Evolutionary conservation across 2,797 vertebrate species (phyloP).

Genomic region (Peromyscus attwateri): DNA sequence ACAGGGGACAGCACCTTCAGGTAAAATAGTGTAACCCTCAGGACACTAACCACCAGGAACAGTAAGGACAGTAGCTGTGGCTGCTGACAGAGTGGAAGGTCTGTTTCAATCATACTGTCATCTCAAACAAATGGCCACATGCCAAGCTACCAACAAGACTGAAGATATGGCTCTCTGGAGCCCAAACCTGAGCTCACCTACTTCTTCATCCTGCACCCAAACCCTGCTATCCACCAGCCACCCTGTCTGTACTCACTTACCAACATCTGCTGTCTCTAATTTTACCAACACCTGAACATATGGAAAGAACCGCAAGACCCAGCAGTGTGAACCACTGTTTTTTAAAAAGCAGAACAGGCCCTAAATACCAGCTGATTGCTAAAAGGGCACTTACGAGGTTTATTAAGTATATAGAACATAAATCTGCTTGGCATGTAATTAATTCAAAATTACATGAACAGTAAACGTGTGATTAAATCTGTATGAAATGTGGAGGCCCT

Average conservation of each 20-base stretch:
- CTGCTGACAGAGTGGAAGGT: neutral
- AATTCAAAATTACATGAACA: conserved; percentile 92
- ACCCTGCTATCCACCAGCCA: conserved; percentile 25
- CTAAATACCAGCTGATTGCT: conserved; percentile 90
- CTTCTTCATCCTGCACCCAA: neutral
- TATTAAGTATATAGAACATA: conserved; percentile 92
- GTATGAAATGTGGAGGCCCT: conserved; percentile 89
- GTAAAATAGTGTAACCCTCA: neutral
- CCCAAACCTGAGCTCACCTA: conserved; percentile 16
- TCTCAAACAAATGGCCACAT: neutral
- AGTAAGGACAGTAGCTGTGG: neutral
- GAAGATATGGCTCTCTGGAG: neutral
- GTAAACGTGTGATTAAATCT: conserved; percentile 92
- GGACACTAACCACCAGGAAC: neutral
- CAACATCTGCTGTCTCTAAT: conserved; percentile 59
- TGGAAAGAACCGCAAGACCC: conserved; percentile 74
- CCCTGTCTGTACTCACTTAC: neutral
- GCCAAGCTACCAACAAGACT: neutral
- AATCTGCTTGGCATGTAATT: conserved; percentile 92
- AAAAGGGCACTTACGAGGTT: conserved; percentile 90
- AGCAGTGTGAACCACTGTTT: conserved; percentile 84
- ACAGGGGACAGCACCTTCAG: neutral
- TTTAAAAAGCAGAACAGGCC: conserved; percentile 85
- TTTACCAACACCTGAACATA: conserved; percentile 49
- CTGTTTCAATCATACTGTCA: neutral